Evolutionary conservation across 2,888 invertebrate genomes (phyloP).

Genomic region (Enoplolaimus lenunculus): DNA sequence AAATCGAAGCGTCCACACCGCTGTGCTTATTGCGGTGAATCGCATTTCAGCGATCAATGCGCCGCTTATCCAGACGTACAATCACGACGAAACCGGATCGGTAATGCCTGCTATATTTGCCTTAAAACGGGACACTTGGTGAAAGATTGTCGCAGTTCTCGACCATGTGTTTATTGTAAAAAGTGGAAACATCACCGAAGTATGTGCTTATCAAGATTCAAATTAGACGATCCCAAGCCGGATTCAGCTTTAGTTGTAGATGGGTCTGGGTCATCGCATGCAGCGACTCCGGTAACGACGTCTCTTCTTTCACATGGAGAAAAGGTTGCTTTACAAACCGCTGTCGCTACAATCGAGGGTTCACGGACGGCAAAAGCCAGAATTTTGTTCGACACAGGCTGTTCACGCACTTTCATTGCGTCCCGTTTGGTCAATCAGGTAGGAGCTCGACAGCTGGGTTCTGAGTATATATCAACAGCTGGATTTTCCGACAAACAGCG

Average conservation of each 20-base stretch:
- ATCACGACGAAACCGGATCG: background rate
- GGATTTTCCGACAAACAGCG: conserved; percentile 3
- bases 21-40: background rate
- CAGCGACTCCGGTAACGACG: background rate
- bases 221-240: background rate
- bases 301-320: background rate
- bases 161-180: background rate
- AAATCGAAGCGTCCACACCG: background rate
- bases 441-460: background rate
- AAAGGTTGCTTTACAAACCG: background rate
- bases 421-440: background rate
- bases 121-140: background rate
- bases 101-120: background rate
- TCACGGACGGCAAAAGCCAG: background rate
- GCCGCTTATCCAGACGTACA: background rate
- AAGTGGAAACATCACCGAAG: background rate
- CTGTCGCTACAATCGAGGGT: background rate
- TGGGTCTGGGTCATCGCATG: too few relatives aligned
- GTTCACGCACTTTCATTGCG: conserved; percentile 3
- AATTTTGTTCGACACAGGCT: background rate
- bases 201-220: background rate
- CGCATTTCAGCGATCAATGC: conserved; percentile 1
- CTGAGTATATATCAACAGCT: background rate
- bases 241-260: background rate
- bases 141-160: background rate